Evolutionary conservation across 30 jellyfish, hydroid and myxozoan species (phyloP).

Genomic region (Chrysaora quinquecirrha): DNA sequence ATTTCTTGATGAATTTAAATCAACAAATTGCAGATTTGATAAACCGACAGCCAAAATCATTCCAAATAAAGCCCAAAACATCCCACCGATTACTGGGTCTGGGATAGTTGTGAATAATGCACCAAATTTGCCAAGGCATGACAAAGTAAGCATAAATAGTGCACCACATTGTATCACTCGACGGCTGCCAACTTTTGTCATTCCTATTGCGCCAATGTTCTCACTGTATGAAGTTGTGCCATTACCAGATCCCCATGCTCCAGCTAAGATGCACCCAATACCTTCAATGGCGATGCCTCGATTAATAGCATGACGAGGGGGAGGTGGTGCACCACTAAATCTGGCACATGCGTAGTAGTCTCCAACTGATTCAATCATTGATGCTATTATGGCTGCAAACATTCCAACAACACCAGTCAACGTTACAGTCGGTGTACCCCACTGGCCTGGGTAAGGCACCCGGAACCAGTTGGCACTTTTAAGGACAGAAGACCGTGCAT

Average conservation of each 20-base stretch:
- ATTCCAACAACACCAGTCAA: conserved; percentile 84
- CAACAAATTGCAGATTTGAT: conserved; percentile 84
- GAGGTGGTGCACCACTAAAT: conserved; percentile 87
- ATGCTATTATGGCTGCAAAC: conserved; percentile 88
- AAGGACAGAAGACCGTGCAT: conserved; percentile 72
- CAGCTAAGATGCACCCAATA: conserved; percentile 91
- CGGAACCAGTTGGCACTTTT: conserved; percentile 83
- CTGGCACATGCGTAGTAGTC: conserved; percentile 96
- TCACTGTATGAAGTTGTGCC: conserved; percentile 98
- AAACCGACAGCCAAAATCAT: conserved; percentile 92
- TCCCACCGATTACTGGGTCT: conserved; percentile 90
- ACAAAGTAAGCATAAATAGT: conserved; percentile 68
- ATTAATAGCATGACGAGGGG: conserved; percentile 88
- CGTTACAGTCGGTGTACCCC: conserved; percentile 95
- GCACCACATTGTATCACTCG: conserved; percentile 95
- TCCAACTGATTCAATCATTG: conserved; percentile 92
- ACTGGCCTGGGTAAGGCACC: conserved; percentile 93
- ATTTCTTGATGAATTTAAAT: conserved; percentile 84
- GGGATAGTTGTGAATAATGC: conserved; percentile 91
- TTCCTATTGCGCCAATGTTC: conserved; percentile 95
- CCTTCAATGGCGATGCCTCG: conserved; percentile 95
- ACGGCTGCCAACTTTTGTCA: conserved; percentile 96
- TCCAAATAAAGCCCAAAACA: conserved; percentile 96
- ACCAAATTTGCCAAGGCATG: conserved; percentile 88
- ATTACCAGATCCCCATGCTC: conserved; percentile 98